phyloP scores from a whole-genome alignment of 2,797 vertebrate species.

The Thunnus albacares region DNA sequence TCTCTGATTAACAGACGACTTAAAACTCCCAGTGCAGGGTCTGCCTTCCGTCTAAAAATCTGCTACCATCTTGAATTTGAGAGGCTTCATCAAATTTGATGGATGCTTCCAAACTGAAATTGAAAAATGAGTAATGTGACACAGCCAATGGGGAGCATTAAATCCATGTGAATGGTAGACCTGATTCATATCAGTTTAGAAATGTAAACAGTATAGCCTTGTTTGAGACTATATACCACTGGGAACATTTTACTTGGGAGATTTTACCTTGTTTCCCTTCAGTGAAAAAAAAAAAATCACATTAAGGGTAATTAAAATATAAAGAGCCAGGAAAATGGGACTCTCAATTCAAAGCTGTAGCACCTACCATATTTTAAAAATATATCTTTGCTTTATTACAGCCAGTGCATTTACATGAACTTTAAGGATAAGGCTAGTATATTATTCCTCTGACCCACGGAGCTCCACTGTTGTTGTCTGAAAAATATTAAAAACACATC shows the following conservation, averaged over 20 bases:
- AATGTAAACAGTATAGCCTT: conserved; percentile 20
- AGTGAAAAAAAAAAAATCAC: conserved; percentile 48
- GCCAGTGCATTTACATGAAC: background rate
- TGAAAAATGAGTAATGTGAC: conserved; percentile 55
- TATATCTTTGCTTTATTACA: background rate
- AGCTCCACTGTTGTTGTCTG: background rate
- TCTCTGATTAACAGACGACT: conserved; percentile 74
- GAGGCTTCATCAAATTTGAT: conserved; percentile 67
- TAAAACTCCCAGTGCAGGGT: conserved; percentile 50
- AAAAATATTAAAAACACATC: background rate
- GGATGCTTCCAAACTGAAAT: conserved; percentile 48
- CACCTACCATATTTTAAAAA: background rate
- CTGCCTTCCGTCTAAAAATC: conserved; percentile 60
- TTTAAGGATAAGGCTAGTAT: background rate
- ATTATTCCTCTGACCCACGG: background rate
- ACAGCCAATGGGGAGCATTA: conserved; percentile 33
- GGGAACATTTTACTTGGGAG: conserved; percentile 16
- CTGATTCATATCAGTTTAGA: conserved; percentile 27
- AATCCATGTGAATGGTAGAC: conserved; percentile 16
- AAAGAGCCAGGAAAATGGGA: conserved; percentile 31
- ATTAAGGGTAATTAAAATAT: conserved; percentile 54
- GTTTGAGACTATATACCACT: conserved; percentile 11
- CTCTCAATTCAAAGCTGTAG: conserved; percentile 17
- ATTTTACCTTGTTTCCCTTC: background rate
- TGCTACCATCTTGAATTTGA: conserved; percentile 73